phyloP scores from a whole-genome alignment of 2,113 vertebrate species.

The Chaetops frenatus region DNA sequence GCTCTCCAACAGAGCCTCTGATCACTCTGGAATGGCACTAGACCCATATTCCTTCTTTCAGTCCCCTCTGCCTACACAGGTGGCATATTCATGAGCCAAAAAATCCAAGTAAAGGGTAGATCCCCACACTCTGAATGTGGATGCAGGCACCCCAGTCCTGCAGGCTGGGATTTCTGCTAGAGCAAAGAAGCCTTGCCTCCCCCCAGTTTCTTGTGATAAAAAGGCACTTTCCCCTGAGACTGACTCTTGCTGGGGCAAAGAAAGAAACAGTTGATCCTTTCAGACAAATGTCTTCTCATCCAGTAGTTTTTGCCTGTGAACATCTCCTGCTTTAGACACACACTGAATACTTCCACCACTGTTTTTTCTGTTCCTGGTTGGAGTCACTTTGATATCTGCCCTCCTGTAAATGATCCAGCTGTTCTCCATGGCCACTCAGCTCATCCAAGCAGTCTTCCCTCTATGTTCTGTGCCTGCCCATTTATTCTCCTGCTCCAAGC shows the following conservation, averaged over 20 bases:
- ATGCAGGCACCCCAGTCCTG: not conserved
- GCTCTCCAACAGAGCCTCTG: not conserved
- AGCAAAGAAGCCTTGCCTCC: not conserved
- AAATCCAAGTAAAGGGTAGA: not conserved
- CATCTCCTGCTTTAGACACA: not conserved
- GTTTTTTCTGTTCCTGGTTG: not conserved
- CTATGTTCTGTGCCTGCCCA: not conserved
- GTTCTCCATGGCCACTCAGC: not conserved
- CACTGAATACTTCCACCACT: not conserved
- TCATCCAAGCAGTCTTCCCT: not conserved
- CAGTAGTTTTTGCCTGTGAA: not conserved
- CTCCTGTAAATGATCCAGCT: not conserved
- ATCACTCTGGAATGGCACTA: not conserved
- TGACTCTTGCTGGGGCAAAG: not conserved
- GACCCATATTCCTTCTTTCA: not conserved
- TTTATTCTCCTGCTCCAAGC: not conserved
- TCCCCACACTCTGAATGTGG: not conserved
- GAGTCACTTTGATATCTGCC: not conserved
- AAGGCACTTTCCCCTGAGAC: not conserved
- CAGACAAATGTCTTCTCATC: not conserved
- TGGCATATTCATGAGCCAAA: not conserved
- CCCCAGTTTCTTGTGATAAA: accelerated
- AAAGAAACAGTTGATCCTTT: not conserved
- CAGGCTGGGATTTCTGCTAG: not conserved
- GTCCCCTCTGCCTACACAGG: not conserved